phyloP scores from a whole-genome alignment of 2,797 vertebrate genomes.

The Scleropages formosus region DNA sequence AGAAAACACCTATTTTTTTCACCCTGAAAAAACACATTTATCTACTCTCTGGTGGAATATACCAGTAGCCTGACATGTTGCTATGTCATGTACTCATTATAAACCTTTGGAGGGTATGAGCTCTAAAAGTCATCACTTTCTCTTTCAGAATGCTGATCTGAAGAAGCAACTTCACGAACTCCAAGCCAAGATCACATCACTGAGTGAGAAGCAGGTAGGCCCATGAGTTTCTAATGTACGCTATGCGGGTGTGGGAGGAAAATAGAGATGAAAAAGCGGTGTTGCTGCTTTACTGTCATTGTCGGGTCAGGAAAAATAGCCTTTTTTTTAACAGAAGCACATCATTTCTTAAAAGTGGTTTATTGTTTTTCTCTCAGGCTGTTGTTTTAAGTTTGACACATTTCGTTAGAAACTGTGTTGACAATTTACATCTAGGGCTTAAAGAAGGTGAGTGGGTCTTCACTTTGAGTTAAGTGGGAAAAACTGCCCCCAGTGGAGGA shows the following conservation, averaged over 20 bases:
- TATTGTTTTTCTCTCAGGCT: slow-evolving; percentile 4
- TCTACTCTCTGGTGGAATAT: no score
- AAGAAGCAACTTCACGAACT: slow-evolving; percentile 90
- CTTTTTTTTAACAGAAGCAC: not conserved
- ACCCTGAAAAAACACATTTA: no score
- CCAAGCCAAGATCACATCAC: slow-evolving; percentile 87
- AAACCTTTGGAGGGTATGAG: not conserved
- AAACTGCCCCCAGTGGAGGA: no score
- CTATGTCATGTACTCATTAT: not conserved
- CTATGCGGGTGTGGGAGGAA: not conserved
- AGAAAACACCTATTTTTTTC: no score
- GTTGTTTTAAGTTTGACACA: slow-evolving; percentile 7
- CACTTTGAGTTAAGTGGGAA: not conserved
- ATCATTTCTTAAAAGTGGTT: not conserved
- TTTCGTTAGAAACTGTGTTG: slow-evolving; percentile 13
- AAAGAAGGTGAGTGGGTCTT: not conserved
- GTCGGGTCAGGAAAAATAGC: not conserved
- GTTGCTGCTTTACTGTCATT: not conserved
- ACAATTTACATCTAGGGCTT: not conserved
- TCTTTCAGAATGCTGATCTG: slow-evolving; percentile 84
- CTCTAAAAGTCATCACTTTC: slow-evolving; percentile 51
- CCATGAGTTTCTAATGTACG: slow-evolving; percentile 17
- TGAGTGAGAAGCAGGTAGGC: slow-evolving; percentile 87
- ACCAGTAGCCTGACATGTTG: not conserved
- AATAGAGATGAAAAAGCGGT: slow-evolving; percentile 17